Base-by-base conservation (phyloP, 2,797 vertebrate genomes). In the Telmatherina bonti region DNA sequence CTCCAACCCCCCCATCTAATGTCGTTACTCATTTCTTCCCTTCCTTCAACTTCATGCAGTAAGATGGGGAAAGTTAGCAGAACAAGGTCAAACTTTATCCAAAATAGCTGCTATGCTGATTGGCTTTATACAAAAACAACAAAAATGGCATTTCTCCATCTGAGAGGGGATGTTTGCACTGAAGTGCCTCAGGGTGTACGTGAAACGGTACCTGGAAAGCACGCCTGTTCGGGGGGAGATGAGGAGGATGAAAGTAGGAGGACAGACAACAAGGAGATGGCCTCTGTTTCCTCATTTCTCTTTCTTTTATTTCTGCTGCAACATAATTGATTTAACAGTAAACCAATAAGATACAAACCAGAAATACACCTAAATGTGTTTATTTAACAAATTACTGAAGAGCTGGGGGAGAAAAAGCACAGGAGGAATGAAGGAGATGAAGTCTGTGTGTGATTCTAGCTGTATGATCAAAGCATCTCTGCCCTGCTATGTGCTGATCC, bases 381-480 rank as follows among this genome's bases (percentile, higher is more conserved):
- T 10, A 35, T 35, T 35, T 35, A 35, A 35, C 33, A 35, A 35
- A 35, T 35, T 35, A 35, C 33, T 35, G 6, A 1, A 35, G 33
- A 35, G 5, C 30, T 30, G n/a, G 30, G 7, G 7, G 7, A 31
- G 10, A 35, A 35, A 35, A 35, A 10, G 33, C 1, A 36, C 11
- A 36, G 13, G 35, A 36, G 12, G 35, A 36, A 36, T 4, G 11
- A 36, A 12, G 4, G 10, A 36, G 35, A 36, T 33, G 0, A 1
- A 68, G 26, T 30, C n/a, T 58, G 59, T 56, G 64, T 60, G 24
- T 29, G 16, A 26, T 64, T n/a, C n/a, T 65, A 53, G 53, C 20
- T 12, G 62, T 58, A 68, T 67, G 83, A 86, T 89, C 85, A 86
- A 88, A 90, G 85, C 16, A 2, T 70, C 56, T 73, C 45, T 45